A percentile compares a stretch with the other conserved stretches of the same genome.
Evolutionary conservation across 2,888 invertebrate genomes (phyloP).

Genomic region (Idaea dimidiata): DNA sequence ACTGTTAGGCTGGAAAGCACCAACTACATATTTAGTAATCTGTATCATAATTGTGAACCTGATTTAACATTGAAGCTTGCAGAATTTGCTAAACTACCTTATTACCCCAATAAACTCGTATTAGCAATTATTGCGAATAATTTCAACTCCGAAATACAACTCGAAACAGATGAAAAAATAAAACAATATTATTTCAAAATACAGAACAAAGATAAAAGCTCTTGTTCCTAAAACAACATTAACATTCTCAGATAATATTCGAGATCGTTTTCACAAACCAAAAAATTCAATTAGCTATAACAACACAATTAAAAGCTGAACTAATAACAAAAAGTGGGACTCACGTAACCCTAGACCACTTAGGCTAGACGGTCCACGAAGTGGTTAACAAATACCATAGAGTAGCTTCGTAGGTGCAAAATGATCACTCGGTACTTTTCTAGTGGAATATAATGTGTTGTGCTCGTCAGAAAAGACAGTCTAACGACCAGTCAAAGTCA

Average conservation of each 20-base stretch:
- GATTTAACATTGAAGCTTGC: no score
- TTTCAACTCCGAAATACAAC: background rate
- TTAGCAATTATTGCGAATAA: background rate
- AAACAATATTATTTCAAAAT: background rate
- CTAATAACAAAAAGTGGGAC: background rate
- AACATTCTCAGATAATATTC: background rate
- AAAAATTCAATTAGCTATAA: slow-evolving; percentile 5
- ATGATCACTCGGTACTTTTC: background rate
- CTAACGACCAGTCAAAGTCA: no score
- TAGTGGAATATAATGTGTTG: no score
- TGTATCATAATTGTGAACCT: no score
- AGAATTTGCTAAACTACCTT: no score
- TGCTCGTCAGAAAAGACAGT: no score
- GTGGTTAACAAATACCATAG: background rate
- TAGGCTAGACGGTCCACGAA: background rate
- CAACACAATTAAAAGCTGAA: slow-evolving; percentile 2
- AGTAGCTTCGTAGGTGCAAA: background rate
- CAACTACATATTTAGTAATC: no score
- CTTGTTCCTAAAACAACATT: background rate
- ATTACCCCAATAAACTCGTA: no score
- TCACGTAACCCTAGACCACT: background rate
- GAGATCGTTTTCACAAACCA: background rate
- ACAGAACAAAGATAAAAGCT: background rate
- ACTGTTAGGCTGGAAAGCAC: no score
- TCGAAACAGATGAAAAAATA: background rate